Conservation (phyloP, 1,140 invertebrate species). For the Drosophila azteca region DNA sequence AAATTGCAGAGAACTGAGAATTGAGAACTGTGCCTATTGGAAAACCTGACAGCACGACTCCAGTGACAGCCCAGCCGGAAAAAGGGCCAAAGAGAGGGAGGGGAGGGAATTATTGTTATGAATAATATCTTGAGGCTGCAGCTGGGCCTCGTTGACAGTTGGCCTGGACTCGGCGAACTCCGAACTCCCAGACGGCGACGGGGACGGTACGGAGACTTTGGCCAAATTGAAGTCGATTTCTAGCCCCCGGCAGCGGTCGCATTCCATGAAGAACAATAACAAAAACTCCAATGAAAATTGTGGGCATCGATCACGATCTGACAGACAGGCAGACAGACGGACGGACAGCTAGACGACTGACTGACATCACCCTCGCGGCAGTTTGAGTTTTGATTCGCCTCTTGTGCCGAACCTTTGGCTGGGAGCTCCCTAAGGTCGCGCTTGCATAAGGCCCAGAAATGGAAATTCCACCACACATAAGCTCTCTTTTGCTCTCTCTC, state of each 20-base stretch:
- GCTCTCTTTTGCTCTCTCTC: conserved; percentile 1
- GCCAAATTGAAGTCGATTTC: conserved; percentile 56
- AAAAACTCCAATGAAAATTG: conserved; percentile 46
- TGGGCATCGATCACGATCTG: conserved; percentile 74
- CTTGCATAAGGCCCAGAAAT: conserved; percentile 35
- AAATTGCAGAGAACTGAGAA: conserved; percentile 16
- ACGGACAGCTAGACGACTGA: conserved; percentile 59
- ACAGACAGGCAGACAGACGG: conserved; percentile 26
- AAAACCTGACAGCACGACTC: conserved; percentile 48
- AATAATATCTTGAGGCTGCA: conserved; percentile 38
- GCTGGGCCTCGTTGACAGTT: conserved; percentile 49
- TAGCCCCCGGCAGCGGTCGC: conserved; percentile 60
- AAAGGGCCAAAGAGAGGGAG: conserved; percentile 47
- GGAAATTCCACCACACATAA: conserved; percentile 7
- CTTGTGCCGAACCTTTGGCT: conserved; percentile 40
- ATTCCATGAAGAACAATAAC: conserved; percentile 68
- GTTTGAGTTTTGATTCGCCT: conserved; percentile 40
- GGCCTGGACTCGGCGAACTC: conserved; percentile 14
- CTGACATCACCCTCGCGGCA: conserved; percentile 68
- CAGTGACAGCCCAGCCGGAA: conserved; percentile 20
- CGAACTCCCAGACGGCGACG: conserved; percentile 6
- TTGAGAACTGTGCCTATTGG: conserved; percentile 19
- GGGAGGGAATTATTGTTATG: conserved; percentile 38
- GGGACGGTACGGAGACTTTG: conserved; percentile 19
- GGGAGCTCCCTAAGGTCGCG: conserved; percentile 68